Conservation (phyloP, 2,888 invertebrate species). For the Hyposoter didymator region DNA sequence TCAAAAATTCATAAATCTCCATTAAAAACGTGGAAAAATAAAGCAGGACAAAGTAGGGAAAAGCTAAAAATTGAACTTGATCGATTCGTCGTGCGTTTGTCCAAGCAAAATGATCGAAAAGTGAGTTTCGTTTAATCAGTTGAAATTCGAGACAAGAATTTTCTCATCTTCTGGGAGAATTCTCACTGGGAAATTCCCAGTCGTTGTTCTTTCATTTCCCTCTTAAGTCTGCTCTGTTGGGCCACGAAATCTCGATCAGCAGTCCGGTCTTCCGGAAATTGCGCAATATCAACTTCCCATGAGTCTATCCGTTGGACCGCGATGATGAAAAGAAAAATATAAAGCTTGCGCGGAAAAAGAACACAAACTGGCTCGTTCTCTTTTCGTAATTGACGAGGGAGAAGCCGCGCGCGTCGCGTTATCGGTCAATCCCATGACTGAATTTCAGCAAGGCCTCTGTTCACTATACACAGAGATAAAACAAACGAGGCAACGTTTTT, state of each 20-base stretch:
- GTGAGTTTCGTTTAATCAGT: neutral
- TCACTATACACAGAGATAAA: slow-evolving; percentile 15
- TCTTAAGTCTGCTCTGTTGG: neutral
- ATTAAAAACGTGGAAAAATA: neutral
- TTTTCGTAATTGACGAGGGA: slow-evolving; percentile 76
- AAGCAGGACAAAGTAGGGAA: neutral
- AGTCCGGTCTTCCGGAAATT: slow-evolving; percentile 71
- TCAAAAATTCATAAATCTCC: neutral
- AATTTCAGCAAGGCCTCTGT: slow-evolving; percentile 36
- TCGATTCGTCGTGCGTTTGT: no score
- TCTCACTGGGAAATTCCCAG: neutral
- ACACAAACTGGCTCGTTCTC: slow-evolving; percentile 39
- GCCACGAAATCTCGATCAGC: slow-evolving; percentile 13
- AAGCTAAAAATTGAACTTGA: neutral
- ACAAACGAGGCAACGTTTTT: slow-evolving; percentile 12
- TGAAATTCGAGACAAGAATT: neutral
- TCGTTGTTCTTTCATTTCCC: neutral
- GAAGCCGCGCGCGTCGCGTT: slow-evolving; percentile 70
- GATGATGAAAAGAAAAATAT: slow-evolving; percentile 6
- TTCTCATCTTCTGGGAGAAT: neutral
- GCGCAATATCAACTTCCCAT: slow-evolving; percentile 69
- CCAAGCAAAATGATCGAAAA: no score
- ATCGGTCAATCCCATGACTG: slow-evolving; percentile 67
- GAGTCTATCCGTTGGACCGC: slow-evolving; percentile 27
- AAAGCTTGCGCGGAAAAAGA: neutral